Base-by-base conservation (phyloP, 2,888 invertebrate genomes). In the Lutraria lutraria region DNA sequence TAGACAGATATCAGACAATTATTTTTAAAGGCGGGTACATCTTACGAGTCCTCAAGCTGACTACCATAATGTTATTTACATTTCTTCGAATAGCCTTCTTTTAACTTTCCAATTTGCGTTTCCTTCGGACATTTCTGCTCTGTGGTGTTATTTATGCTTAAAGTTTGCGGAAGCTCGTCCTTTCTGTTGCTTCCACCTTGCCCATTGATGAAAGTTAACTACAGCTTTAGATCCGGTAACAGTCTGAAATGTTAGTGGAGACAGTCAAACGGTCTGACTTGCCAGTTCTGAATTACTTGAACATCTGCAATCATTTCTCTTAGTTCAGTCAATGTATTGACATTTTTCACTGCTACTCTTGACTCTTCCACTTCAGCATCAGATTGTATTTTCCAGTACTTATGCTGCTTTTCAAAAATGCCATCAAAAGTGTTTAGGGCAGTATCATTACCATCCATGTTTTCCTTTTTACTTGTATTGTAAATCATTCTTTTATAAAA, bases 241-340 rank as follows among this genome's bases (percentile, higher is more conserved):
- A 0, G 25, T 86, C 43, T 81, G 56, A 68, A 81, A 19, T 63
- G n/a, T 86, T 15, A 56, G 19, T 19, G 63, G 80, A 10, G 86
- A 91, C 91, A 89, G n/a, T n/a, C n/a, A n/a, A n/a, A n/a, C n/a
- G n/a, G 31, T 83, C n/a, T 68, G 82, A 43, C 87, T 92, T 93
- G 21, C 53, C 56, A 4, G 92, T 90, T 29, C 13, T 88, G 53
- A n/a, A n/a, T 86, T 56, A 92, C n/a, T n/a, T n/a, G 81, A 81
- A 90, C 21, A 16, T 88, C 15, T 10, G 16, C 13, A 8, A 93
- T 82, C 82, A 90, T 88, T 53, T 81, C 76, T 15, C 86, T 21
- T 6, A 91, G 54, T 54, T 10, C 12, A 13, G 12, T 10, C 54
- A 54, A 15, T 15, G 10, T n/a, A n/a, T n/a, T n/a, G n/a, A n/a